These are phyloP conservation scores for Indicator maculatus DNA, from an alignment of 2,113 vertebrate genomes.

Conservation along the genomic window DNA sequence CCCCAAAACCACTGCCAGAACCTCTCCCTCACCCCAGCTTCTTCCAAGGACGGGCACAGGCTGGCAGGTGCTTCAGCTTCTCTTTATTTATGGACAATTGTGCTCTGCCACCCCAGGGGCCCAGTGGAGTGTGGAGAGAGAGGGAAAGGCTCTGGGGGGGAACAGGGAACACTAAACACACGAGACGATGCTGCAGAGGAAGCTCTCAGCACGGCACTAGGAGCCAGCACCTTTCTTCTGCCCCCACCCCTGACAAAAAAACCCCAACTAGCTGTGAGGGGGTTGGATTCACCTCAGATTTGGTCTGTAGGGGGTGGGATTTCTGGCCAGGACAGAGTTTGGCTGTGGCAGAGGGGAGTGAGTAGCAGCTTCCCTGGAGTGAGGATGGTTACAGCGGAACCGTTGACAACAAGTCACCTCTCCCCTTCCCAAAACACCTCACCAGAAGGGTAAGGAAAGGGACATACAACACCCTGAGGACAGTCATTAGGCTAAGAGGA, in stretches of 20 bases:
- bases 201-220: background rate
- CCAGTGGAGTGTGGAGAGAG: background rate
- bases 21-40: no score
- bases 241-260: background rate
- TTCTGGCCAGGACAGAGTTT: background rate
- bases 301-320: background rate
- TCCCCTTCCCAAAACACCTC: background rate
- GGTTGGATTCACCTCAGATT: background rate
- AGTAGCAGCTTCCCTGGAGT: background rate
- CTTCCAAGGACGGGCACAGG: accelerated
- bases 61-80: constrained; percentile 50
- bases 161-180: background rate
- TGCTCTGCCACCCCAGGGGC: constrained; percentile 19
- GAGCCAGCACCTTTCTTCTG: background rate
- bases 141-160: background rate
- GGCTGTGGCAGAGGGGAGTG: background rate
- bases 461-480: background rate
- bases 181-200: background rate
- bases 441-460: background rate
- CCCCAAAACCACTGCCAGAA: background rate
- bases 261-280: background rate
- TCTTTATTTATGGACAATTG: constrained; percentile 66
- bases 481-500: background rate
- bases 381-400: background rate
- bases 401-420: accelerated